Evolutionary conservation across 2,888 invertebrate genomes (phyloP).

Genomic region (Laothoe populi): DNA sequence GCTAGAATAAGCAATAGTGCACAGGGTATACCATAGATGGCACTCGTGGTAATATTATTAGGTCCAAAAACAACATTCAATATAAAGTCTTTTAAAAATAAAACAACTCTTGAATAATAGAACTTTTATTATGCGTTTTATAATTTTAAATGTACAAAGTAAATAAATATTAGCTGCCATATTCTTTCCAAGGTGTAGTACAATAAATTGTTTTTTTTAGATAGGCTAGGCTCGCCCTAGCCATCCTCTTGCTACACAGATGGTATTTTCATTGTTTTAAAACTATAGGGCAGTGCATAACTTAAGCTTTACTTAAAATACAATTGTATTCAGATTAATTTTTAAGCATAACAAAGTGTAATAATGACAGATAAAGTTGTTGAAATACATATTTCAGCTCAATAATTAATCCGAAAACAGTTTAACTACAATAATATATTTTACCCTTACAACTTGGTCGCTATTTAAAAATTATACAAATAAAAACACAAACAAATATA

Average conservation of each 20-base stretch:
- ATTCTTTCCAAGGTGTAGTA: too few species aligned
- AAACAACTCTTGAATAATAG: conserved; percentile 40
- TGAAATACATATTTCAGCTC: neutral
- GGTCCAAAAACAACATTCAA: too few species aligned
- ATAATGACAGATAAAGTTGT: neutral
- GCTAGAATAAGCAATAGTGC: neutral
- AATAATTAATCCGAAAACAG: conserved; percentile 21
- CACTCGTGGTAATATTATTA: neutral
- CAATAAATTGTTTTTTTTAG: too few species aligned
- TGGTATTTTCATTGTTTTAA: conserved; percentile 41
- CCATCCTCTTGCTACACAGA: too few species aligned
- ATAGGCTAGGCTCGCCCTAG: too few species aligned
- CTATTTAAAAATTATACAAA: conserved; percentile 27
- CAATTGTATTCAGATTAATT: conserved; percentile 20
- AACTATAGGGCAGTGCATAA: conserved; percentile 54
- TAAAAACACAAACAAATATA: conserved; percentile 34
- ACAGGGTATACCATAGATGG: neutral
- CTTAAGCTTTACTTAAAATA: conserved; percentile 34
- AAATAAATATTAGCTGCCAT: conserved; percentile 59
- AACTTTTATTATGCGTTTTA: conserved; percentile 63
- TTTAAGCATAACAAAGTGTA: neutral
- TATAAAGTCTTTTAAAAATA: conserved; percentile 10
- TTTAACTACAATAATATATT: neutral
- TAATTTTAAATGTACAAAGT: conserved; percentile 52
- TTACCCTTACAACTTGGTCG: conserved; percentile 10